Conservation (phyloP, 2,797 vertebrate genomes). For the Cuniculus paca region DNA sequence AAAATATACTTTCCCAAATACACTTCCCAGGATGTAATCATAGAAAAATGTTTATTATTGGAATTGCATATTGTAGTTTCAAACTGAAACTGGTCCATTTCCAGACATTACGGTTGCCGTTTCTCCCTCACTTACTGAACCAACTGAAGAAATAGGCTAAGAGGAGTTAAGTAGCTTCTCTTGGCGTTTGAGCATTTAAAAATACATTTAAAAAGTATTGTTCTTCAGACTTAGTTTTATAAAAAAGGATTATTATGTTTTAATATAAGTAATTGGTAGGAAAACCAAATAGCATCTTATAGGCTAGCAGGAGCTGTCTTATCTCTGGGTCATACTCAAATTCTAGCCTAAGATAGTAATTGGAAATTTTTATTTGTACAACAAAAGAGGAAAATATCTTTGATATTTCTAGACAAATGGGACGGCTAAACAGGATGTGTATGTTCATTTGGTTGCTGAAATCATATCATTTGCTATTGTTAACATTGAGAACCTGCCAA, state of each 20-base stretch:
- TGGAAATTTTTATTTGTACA: neutral
- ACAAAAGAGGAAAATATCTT: neutral
- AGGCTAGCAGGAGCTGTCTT: neutral
- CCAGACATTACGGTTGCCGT: neutral
- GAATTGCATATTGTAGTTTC: neutral
- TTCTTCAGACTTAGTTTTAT: conserved; percentile 36
- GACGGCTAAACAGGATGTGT: neutral
- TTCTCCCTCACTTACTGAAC: neutral
- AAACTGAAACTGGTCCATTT: neutral
- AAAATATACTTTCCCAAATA: neutral
- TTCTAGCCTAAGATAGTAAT: neutral
- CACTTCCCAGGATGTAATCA: neutral
- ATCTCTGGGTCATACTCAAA: neutral
- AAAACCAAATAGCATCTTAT: neutral
- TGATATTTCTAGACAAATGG: neutral
- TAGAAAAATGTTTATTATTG: neutral
- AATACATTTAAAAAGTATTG: neutral
- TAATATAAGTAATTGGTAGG: neutral
- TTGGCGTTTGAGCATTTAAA: neutral
- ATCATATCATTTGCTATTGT: neutral
- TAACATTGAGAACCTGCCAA: neutral
- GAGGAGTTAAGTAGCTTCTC: neutral
- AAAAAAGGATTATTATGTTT: neutral
- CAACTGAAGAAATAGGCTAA: conserved; percentile 1
- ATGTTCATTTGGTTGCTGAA: neutral